Conservation (phyloP, 2,888 invertebrate genomes). For the Teleiodes luculella region DNA sequence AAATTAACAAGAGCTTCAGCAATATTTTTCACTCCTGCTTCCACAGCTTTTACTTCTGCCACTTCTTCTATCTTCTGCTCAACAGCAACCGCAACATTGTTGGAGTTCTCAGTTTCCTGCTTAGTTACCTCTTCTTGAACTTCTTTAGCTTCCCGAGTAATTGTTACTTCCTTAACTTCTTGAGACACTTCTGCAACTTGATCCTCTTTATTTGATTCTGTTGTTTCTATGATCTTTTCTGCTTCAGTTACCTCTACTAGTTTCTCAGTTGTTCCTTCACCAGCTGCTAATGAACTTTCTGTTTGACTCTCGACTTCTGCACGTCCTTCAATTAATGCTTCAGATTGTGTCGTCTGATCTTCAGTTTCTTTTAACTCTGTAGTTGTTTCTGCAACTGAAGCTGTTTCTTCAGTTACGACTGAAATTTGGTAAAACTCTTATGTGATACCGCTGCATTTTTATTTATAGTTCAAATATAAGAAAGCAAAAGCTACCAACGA, state of each 20-base stretch:
- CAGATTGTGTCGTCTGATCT: slow-evolving; percentile 25
- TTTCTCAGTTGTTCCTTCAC: slow-evolving; percentile 19
- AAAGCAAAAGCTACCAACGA: no score
- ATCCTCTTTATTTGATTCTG: no score
- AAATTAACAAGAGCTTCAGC: slow-evolving; percentile 50
- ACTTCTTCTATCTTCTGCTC: slow-evolving; percentile 20
- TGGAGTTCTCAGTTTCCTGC: slow-evolving; percentile 24
- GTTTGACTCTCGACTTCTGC: slow-evolving; percentile 21
- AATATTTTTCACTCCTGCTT: slow-evolving; percentile 45
- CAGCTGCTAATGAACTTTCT: neutral
- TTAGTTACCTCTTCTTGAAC: slow-evolving; percentile 12
- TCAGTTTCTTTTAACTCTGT: slow-evolving; percentile 25
- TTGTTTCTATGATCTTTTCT: no score
- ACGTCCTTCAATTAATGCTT: slow-evolving; percentile 21
- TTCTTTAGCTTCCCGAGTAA: slow-evolving; percentile 15
- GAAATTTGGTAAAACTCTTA: no score
- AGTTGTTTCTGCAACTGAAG: slow-evolving; percentile 17
- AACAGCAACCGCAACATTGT: slow-evolving; percentile 22
- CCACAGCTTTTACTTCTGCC: slow-evolving; percentile 30
- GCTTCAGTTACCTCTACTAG: slow-evolving; percentile 3
- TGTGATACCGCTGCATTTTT: no score
- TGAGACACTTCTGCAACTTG: slow-evolving; percentile 19
- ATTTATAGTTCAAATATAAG: no score
- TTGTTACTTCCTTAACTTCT: slow-evolving; percentile 15
- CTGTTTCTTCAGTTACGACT: slow-evolving; percentile 23